phyloP scores from a whole-genome alignment of 1,140 invertebrate species.

The Notospermus geniculatus region DNA sequence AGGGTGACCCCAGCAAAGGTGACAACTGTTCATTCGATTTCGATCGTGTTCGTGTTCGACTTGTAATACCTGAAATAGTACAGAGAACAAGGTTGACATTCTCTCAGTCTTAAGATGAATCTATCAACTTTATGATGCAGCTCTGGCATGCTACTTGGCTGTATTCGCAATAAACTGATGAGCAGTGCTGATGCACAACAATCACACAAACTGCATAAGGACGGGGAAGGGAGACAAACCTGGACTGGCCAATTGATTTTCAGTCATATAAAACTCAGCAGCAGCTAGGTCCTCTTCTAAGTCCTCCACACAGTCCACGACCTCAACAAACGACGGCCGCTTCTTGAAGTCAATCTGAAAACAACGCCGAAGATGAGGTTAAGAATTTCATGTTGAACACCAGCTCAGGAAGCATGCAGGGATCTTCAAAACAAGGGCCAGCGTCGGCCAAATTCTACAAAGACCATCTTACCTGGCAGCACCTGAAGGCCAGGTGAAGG shows the following conservation, averaged over 20 bases:
- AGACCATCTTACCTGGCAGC: slow-evolving; percentile 75
- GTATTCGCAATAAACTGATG: not conserved
- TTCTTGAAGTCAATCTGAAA: slow-evolving; percentile 80
- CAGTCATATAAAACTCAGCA: slow-evolving; percentile 28
- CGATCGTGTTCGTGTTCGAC: not conserved
- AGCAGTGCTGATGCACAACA: not conserved
- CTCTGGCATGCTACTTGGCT: not conserved
- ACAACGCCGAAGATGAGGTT: slow-evolving; percentile 8
- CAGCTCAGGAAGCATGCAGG: too few relatives aligned
- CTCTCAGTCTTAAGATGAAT: not conserved
- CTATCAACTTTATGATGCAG: not conserved
- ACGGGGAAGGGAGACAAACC: slow-evolving; percentile 11
- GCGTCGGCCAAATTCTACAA: not conserved
- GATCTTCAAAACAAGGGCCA: too few relatives aligned
- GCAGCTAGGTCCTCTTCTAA: slow-evolving; percentile 52
- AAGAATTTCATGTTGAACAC: not conserved
- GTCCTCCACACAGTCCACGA: slow-evolving; percentile 65
- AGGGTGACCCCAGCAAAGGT: not conserved
- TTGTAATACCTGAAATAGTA: not conserved
- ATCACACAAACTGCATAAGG: too few relatives aligned
- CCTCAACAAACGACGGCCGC: slow-evolving; percentile 78
- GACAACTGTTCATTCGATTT: not conserved
- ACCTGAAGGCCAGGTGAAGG: slow-evolving; percentile 85
- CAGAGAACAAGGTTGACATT: not conserved
- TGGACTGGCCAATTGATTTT: slow-evolving; percentile 24